Evolutionary conservation across 92 coral and sea anemone species (phyloP).

Genomic region (Hydrozoanthus gracilis): DNA sequence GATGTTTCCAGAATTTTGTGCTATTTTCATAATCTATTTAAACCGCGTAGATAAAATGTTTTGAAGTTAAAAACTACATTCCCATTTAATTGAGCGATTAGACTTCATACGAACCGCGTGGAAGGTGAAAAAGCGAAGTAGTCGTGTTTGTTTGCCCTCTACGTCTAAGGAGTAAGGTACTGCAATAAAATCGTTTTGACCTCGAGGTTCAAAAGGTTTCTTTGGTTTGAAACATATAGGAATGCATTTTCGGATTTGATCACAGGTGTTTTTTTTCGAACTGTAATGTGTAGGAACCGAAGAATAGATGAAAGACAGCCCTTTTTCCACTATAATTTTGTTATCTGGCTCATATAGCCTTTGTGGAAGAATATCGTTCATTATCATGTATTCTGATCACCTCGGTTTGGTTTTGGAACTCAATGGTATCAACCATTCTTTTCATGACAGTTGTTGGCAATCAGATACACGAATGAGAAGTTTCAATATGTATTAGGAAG

Average conservation of each 20-base stretch:
- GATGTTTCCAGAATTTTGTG: background rate
- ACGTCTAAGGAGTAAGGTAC: background rate
- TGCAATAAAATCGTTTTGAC: background rate
- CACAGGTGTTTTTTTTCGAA: background rate
- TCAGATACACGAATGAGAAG: no score
- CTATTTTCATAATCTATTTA: conserved; percentile 35
- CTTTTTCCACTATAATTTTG: background rate
- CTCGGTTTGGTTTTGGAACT: no score
- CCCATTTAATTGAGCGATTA: conserved; percentile 20
- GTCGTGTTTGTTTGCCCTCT: background rate
- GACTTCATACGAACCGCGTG: background rate
- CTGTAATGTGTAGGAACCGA: no score
- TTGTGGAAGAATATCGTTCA: no score
- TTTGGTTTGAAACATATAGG: background rate
- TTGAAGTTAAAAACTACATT: background rate
- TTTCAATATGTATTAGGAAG: no score
- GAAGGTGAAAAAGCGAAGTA: background rate
- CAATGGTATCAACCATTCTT: no score
- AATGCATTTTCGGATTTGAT: background rate
- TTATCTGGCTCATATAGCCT: no score
- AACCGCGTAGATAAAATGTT: background rate
- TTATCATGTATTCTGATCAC: no score
- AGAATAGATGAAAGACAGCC: no score
- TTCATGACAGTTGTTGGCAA: no score
- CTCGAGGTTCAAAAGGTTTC: background rate